Evolutionary conservation across 2,888 invertebrate species (phyloP).

Genomic region (Hemaris fuciformis): DNA sequence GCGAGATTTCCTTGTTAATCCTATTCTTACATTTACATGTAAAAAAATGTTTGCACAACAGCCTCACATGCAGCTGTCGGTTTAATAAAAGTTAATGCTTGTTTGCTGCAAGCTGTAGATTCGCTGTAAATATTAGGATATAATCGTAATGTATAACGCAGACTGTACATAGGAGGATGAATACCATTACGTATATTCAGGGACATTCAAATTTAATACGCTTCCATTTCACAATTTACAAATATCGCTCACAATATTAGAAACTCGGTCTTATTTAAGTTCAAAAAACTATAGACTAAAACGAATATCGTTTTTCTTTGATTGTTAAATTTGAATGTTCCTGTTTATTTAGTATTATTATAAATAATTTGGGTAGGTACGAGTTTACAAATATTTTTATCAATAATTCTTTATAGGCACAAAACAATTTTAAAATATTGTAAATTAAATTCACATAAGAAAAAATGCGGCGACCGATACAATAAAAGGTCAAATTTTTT

Average conservation of each 20-base stretch:
- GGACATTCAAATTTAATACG: not conserved
- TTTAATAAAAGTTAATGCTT: constrained; percentile 7
- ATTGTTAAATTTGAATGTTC: not conserved
- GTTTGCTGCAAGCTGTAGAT: not conserved
- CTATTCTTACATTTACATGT: constrained; percentile 1
- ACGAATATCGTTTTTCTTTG: not conserved
- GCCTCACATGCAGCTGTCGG: not conserved
- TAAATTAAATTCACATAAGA: constrained; percentile 15
- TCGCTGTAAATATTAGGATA: not conserved
- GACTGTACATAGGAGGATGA: not conserved
- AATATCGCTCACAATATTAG: not conserved
- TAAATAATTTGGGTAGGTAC: not conserved
- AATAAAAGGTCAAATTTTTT: constrained; percentile 52
- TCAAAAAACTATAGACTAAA: not conserved
- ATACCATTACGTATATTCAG: not conserved
- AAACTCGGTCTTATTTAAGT: not conserved
- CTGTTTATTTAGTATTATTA: not conserved
- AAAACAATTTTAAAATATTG: constrained; percentile 15
- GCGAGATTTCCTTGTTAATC: constrained; percentile 5
- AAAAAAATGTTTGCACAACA: constrained; percentile 1
- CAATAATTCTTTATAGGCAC: not conserved
- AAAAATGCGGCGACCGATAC: not conserved
- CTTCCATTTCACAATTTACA: not conserved
- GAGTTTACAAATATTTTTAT: not conserved
- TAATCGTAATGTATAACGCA: not conserved